These are phyloP conservation scores for Gari tellinella DNA, from an alignment of 2,888 invertebrate genomes.

Conservation along the genomic window DNA sequence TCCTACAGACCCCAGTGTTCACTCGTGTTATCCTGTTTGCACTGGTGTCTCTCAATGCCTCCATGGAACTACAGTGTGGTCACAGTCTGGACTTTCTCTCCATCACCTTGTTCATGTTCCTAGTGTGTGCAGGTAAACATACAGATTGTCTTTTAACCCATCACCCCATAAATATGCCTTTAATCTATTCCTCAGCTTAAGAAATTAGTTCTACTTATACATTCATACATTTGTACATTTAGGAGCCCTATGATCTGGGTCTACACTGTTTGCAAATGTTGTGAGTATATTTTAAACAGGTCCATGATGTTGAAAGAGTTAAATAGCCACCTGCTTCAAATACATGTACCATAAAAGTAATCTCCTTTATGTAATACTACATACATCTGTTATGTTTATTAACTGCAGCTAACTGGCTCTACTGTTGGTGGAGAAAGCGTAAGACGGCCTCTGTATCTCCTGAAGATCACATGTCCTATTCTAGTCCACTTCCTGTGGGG, in stretches of 20 bases:
- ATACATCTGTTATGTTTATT: not conserved
- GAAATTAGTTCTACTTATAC: too few species aligned
- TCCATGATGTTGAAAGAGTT: too few species aligned
- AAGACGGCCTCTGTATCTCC: slow-evolving; percentile 23
- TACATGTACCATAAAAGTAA: not conserved
- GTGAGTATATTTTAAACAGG: too few species aligned
- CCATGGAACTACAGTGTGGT: slow-evolving; percentile 72
- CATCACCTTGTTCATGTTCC: slow-evolving; percentile 71
- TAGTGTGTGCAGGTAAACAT: slow-evolving; percentile 68
- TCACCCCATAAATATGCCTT: too few species aligned
- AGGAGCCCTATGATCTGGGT: too few species aligned
- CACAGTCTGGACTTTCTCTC: slow-evolving; percentile 71
- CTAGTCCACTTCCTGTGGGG: slow-evolving; percentile 42
- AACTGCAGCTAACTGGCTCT: slow-evolving; percentile 52
- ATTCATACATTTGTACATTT: too few species aligned
- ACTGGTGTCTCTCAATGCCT: slow-evolving; percentile 76
- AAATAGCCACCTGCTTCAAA: too few species aligned
- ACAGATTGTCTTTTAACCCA: too few species aligned
- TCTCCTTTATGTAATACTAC: not conserved
- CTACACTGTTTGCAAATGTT: too few species aligned
- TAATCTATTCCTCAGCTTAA: too few species aligned
- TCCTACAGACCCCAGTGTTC: slow-evolving; percentile 76
- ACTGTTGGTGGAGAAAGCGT: slow-evolving; percentile 48
- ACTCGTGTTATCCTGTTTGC: slow-evolving; percentile 74
- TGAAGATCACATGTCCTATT: not conserved